phyloP scores from a whole-genome alignment of 2,797 vertebrate genomes.

The Sternarchorhynchus goeldii region DNA sequence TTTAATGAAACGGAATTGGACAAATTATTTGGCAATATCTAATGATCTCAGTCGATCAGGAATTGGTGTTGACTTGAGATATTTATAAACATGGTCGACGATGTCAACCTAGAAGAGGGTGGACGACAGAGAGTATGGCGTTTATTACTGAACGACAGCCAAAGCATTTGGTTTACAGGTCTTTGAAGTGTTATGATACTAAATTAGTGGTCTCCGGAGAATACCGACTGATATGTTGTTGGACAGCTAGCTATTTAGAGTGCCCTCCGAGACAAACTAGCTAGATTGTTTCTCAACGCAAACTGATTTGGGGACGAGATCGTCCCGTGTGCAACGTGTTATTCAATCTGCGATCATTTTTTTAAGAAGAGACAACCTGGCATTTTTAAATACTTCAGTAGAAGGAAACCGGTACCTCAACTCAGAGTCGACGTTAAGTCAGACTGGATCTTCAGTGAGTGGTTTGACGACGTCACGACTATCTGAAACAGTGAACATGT shows the following conservation, averaged over 20 bases:
- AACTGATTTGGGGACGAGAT: too few species aligned
- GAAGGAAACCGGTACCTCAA: too few species aligned
- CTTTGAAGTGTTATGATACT: conserved; percentile 54
- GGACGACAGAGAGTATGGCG: conserved; percentile 60
- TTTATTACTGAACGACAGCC: conserved; percentile 48
- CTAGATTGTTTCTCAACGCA: too few species aligned
- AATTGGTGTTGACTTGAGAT: not conserved
- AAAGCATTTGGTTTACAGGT: conserved; percentile 51
- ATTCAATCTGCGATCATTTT: too few species aligned
- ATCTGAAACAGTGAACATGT: conserved; percentile 66
- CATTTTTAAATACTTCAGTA: not conserved
- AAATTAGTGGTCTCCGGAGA: conserved; percentile 69
- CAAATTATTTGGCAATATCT: not conserved
- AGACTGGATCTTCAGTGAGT: conserved; percentile 18
- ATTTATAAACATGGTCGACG: conserved; percentile 20
- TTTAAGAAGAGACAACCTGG: conserved; percentile 8
- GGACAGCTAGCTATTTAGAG: conserved; percentile 40
- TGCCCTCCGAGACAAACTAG: too few species aligned
- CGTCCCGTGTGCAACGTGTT: too few species aligned
- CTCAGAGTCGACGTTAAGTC: conserved; percentile 29
- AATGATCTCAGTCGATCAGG: not conserved
- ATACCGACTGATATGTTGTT: conserved; percentile 35
- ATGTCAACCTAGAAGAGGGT: conserved; percentile 34
- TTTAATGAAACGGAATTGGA: not conserved
- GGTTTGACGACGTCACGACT: conserved; percentile 10